Evolutionary conservation across 1,140 invertebrate species (phyloP), one percentile per base, ranked within the genome.

Genomic region (Holotrichia oblita): DNA sequence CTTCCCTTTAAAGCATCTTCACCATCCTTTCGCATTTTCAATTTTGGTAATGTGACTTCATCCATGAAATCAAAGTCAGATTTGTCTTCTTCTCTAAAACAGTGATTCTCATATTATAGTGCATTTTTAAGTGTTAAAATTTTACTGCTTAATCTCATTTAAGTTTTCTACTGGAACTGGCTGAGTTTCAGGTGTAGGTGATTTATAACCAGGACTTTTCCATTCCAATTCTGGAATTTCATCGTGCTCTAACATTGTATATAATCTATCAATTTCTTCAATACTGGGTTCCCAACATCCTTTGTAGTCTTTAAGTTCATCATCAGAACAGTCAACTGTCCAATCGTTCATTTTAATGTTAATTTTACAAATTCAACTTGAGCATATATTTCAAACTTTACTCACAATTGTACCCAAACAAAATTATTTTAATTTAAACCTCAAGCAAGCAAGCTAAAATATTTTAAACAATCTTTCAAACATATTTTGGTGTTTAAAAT

Each of bases 21-120:
- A 0, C 91, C 91, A 79, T 91, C 90, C 81, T 91, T 89, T 41
- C 90, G 81, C 7, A 93, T 91, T 77, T 91, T 90, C 59, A 93
- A 83, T 79, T 90, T 88, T 22, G 92, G 89, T 1, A 91, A 92
- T 69, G 89, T 90, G 83, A 92, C 91, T 86, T 94, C 93, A 80
- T 94, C 93, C 91, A 93, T 92, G 77, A 94, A 94, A 86, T 94
- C 93, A 85, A 93, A 94, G 83, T 93, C 91, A 0, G 92, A 91
- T 82, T 90, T 90, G 79, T 92, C 91, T 84, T 92, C 92, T 22
- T 77, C 64, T 72, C 84, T 86, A 69, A 48, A 84, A 84, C 12
- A 40, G 4, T 73, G 22, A 69, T 73, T n/a, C n/a, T n/a, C n/a
- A n/a, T n/a, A n/a, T n/a, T n/a, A n/a, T n/a, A n/a, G n/a, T n/a